Evolutionary conservation across 2,797 vertebrate genomes (phyloP).

Genomic region (Odontamblyopus lacepedii): DNA sequence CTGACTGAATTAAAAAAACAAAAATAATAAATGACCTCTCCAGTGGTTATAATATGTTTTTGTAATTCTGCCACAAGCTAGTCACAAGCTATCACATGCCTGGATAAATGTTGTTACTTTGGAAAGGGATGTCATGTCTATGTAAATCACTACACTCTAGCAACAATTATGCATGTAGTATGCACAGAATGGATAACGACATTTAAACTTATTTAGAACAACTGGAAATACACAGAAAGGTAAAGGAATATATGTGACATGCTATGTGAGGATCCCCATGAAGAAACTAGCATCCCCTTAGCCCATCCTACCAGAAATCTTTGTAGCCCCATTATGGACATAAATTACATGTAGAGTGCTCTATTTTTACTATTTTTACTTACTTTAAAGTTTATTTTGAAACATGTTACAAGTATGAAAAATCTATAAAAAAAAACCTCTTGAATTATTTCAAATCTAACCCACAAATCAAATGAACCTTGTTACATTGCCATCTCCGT

Average conservation of each 20-base stretch:
- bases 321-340: neutral
- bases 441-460: neutral
- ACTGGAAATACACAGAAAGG: no score
- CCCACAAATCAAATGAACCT: neutral
- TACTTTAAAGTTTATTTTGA: neutral
- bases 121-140: neutral
- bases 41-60: neutral
- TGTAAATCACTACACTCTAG: neutral
- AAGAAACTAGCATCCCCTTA: no score
- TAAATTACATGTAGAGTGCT: neutral
- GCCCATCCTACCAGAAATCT: no score
- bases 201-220: no score
- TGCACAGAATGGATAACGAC: neutral
- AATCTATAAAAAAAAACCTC: neutral
- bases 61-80: neutral
- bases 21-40: neutral
- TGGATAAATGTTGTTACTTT: neutral
- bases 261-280: no score
- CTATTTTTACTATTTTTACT: neutral
- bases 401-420: neutral
- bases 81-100: constrained; percentile 1
- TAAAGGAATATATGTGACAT: no score
- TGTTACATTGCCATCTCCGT: neutral
- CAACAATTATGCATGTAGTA: neutral
- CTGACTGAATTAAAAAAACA: neutral